A percentile compares a stretch with the other conserved stretches of the same genome.
Evolutionary conservation across 2,888 invertebrate genomes (phyloP).

Genomic region (Salticus scenicus): DNA sequence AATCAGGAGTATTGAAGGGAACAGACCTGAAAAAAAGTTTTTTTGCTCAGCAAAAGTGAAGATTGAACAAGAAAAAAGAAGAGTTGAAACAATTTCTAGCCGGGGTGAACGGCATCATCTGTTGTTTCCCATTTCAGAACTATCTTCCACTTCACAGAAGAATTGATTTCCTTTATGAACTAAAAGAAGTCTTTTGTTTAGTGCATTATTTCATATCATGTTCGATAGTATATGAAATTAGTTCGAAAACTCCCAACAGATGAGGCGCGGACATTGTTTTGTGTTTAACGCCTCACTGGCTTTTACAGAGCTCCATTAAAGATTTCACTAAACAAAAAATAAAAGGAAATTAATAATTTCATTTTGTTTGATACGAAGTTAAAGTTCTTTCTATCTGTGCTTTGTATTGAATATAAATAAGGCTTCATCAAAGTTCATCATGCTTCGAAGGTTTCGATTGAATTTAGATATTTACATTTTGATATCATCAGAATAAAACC

Average conservation of each 20-base stretch:
- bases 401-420: too few relatives aligned
- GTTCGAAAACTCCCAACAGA: background rate
- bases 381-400: too few relatives aligned
- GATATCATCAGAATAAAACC: too few relatives aligned
- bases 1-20: background rate
- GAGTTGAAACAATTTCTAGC: slow-evolving; percentile 43
- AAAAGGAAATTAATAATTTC: too few relatives aligned
- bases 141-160: slow-evolving; percentile 16
- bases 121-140: slow-evolving; percentile 48
- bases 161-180: slow-evolving; percentile 59
- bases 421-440: too few relatives aligned
- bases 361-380: too few relatives aligned
- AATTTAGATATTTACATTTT: too few relatives aligned
- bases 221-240: slow-evolving; percentile 41
- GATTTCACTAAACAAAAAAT: too few relatives aligned
- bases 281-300: background rate
- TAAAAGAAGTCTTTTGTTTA: slow-evolving; percentile 36
- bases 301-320: background rate
- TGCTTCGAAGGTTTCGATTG: too few relatives aligned
- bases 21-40: background rate
- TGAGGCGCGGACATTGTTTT: background rate
- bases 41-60: background rate
- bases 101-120: slow-evolving; percentile 44
- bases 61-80: slow-evolving; percentile 2
- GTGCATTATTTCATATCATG: slow-evolving; percentile 34